Conservation (phyloP, 1,140 invertebrate species). For the Triops longicaudatus region DNA sequence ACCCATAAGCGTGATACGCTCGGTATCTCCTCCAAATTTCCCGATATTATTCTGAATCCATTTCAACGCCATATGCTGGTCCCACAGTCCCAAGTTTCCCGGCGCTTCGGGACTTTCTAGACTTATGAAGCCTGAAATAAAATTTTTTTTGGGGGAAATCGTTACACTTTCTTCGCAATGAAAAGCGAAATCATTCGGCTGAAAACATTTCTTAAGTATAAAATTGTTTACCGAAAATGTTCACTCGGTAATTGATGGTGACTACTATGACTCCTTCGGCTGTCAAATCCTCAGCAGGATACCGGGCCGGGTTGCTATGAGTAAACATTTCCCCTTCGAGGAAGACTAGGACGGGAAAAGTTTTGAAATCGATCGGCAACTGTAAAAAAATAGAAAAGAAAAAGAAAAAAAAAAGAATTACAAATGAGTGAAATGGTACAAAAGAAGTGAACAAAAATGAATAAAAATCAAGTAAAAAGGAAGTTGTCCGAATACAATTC, state of each 20-base stretch:
- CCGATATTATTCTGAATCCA: conserved; percentile 63
- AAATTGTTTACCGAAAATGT: conserved; percentile 46
- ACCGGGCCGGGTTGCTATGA: conserved; percentile 41
- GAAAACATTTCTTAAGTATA: conserved; percentile 13
- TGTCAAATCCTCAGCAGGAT: conserved; percentile 55
- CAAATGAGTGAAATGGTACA: not conserved
- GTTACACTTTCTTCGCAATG: not conserved
- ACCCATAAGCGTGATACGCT: conserved; percentile 58
- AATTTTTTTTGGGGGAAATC: not conserved
- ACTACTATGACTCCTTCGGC: conserved; percentile 55
- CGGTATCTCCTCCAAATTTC: conserved; percentile 60
- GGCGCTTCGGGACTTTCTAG: conserved; percentile 48
- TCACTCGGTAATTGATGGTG: conserved; percentile 52
- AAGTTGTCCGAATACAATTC: not conserved
- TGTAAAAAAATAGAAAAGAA: conserved; percentile 37
- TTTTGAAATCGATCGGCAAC: conserved; percentile 45
- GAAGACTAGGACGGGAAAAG: conserved; percentile 48
- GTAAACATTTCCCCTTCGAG: conserved; percentile 48
- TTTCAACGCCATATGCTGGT: conserved; percentile 58
- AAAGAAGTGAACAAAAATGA: not conserved
- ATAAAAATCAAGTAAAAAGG: not conserved
- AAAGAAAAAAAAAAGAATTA: too few relatives aligned
- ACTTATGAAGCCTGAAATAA: conserved; percentile 53
- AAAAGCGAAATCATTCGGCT: not conserved
- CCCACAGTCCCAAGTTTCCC: conserved; percentile 61